Base-by-base conservation (phyloP, 2,797 vertebrate species). In the Muscicapa comitata region DNA sequence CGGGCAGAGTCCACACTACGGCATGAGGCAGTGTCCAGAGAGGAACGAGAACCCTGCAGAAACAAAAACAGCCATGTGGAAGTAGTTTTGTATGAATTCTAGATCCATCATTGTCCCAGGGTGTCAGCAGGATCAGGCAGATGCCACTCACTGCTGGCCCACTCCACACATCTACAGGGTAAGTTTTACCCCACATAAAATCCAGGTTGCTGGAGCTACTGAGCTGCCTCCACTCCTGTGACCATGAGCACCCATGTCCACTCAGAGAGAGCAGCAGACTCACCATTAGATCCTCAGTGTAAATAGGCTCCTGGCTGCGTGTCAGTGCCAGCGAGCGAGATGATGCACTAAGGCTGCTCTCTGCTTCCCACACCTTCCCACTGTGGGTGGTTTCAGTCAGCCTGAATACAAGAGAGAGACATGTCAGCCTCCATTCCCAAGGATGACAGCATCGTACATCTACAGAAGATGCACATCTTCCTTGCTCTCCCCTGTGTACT, bases 271-370 rank as follows among this genome's bases (percentile, higher is more conserved):
- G 51, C 65, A 58, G 47, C 9, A 85, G 67, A 96, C 97, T 86
- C 97, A 99, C 99, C 95, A 21, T 96, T 6, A 98, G 37, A 62
- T 99, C 99, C 73, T 99, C 99, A 2, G 97, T 96, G 86, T 89
- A 96, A 81, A 98, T 97, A 70, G 99, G 99, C 96, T 99, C 99
- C 96, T 99, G 99, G 97, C 99, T 99, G 87, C 99, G 98, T 35
- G 98, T 98, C 51, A 99, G 98, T 20, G 98, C 98, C 29, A 99
- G 94, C 0, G 98, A 99, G n/a, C 98, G 98, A 67, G 95, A 96
- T 12, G 92, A 37, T 57, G 96, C 88, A 47, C 95, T 95, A 50
- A 97, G 95, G 83, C 51, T 18, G 37, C 97, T 97, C 17, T 99
- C 99, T 73, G 96, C 43, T 72, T 99, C 99, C 15, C 98, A 98